phyloP scores from a whole-genome alignment of 2,797 vertebrate species.

The Eulemur coronatus region DNA sequence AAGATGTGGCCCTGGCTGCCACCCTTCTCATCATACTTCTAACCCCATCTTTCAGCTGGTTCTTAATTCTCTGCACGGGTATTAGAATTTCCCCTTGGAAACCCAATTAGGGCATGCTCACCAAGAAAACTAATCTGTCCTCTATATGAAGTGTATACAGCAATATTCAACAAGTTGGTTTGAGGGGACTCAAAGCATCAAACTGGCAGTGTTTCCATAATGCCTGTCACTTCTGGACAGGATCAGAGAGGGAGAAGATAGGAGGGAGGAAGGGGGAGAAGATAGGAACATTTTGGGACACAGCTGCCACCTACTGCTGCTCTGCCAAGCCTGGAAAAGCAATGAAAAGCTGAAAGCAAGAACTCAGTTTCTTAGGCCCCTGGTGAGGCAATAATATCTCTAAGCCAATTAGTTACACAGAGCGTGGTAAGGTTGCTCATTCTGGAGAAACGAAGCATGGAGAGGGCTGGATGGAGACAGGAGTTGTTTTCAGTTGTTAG shows the following conservation, averaged over 20 bases:
- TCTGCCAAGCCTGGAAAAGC: slow-evolving; percentile 35
- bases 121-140: slow-evolving; percentile 54
- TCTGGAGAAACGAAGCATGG: not conserved
- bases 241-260: not conserved
- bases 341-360: slow-evolving; percentile 10
- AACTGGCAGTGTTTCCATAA: slow-evolving; percentile 3
- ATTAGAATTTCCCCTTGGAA: slow-evolving; percentile 50
- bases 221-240: slow-evolving; percentile 45
- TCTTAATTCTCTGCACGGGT: slow-evolving; percentile 42
- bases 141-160: not conserved
- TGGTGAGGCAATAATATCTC: not conserved
- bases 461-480: not conserved
- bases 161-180: slow-evolving; percentile 12
- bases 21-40: slow-evolving; percentile 24
- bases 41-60: slow-evolving; percentile 41
- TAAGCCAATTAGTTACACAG: slow-evolving; percentile 43
- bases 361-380: not conserved
- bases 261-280: not conserved
- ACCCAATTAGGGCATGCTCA: slow-evolving; percentile 48
- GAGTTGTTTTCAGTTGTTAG: slow-evolving; percentile 4
- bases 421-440: slow-evolving; percentile 25
- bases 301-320: not conserved
- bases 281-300: slow-evolving; percentile 2
- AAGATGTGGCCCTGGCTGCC: not conserved
- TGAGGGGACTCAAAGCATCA: not conserved